Evolutionary conservation across 2,797 vertebrate genomes (phyloP).

Genomic region (Hozukius guyotensis): DNA sequence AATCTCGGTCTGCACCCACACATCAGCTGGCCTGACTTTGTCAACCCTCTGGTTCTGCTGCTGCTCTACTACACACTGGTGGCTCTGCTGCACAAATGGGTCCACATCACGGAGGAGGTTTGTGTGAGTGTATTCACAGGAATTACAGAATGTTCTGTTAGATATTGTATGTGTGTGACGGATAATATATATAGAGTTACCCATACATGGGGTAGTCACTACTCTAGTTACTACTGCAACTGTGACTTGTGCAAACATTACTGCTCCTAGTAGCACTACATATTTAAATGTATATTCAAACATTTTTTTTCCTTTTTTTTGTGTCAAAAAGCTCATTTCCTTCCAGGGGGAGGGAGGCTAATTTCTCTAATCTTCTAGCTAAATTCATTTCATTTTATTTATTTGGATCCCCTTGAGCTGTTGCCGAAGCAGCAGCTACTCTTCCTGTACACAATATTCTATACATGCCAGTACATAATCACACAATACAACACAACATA

Average conservation of each 20-base stretch:
- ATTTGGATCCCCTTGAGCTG: too few relatives aligned
- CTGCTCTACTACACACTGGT: conserved; percentile 85
- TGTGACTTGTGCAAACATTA: background rate
- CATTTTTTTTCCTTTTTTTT: too few relatives aligned
- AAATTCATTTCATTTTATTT: background rate
- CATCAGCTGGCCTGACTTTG: conserved; percentile 83
- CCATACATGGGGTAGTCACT: background rate
- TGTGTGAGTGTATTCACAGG: conserved; percentile 8
- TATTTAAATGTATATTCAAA: too few relatives aligned
- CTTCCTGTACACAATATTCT: too few relatives aligned
- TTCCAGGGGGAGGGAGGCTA: background rate
- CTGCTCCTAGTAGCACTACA: background rate
- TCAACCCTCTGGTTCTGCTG: conserved; percentile 84
- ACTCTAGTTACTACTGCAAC: background rate
- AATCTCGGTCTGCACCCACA: conserved; percentile 76
- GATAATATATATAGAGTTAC: background rate
- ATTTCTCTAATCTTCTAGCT: background rate
- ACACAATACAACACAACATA: too few relatives aligned
- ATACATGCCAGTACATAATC: too few relatives aligned
- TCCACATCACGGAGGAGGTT: conserved; percentile 65
- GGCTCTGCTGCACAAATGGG: conserved; percentile 83
- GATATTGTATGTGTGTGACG: background rate
- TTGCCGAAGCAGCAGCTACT: too few relatives aligned
- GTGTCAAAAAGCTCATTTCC: background rate
- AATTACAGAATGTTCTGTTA: background rate